phyloP scores from a whole-genome alignment of 1,140 invertebrate species.

The Sipha flava region DNA sequence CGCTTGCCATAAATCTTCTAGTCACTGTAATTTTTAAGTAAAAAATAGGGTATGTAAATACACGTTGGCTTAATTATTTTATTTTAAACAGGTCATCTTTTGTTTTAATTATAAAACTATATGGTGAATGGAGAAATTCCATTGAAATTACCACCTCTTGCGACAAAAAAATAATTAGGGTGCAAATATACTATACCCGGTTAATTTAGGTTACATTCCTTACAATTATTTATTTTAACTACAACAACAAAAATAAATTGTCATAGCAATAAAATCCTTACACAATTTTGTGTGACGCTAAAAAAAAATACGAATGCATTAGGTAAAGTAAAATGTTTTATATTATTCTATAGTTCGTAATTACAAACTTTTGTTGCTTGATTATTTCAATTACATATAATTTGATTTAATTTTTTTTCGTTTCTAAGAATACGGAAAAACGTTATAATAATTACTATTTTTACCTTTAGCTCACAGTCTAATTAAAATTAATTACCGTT shows the following conservation, averaged over 20 bases:
- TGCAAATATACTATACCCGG: neutral
- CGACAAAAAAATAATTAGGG: slow-evolving; percentile 4
- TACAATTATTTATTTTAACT: neutral
- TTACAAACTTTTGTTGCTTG: no score
- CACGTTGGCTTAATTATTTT: neutral
- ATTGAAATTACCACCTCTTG: neutral
- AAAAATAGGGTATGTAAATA: no score
- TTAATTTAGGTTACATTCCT: neutral
- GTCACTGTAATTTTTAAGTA: no score
- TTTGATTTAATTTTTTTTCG: no score
- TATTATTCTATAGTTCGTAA: neutral
- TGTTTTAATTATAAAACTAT: neutral
- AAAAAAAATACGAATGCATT: neutral
- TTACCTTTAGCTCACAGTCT: no score
- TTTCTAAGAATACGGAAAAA: no score
- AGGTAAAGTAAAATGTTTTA: no score
- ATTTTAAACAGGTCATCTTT: neutral
- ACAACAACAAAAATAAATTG: neutral
- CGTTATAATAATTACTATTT: no score
- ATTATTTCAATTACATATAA: no score
- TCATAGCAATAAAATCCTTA: neutral
- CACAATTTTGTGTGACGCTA: neutral
- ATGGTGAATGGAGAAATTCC: neutral
- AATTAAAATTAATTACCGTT: no score
- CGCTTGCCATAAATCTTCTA: no score